Evolutionary conservation across 2,797 vertebrate genomes (phyloP).

Genomic region (Cynodonichthys magdalenae): DNA sequence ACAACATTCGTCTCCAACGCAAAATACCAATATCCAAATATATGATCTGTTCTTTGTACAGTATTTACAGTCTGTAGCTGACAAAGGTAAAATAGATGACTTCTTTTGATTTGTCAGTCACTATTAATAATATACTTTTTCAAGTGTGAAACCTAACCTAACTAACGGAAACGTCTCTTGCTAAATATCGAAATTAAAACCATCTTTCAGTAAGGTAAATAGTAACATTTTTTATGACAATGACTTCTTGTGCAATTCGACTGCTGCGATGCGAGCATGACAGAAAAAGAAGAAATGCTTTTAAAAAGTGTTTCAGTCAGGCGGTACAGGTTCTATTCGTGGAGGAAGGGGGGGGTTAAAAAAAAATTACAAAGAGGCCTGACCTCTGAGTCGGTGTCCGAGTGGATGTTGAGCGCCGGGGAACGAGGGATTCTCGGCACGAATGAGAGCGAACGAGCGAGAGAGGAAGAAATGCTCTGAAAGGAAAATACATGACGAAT

Average conservation of each 20-base stretch:
- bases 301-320: slow-evolving; percentile 52
- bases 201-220: slow-evolving; percentile 50
- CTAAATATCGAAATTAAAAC: slow-evolving; percentile 63
- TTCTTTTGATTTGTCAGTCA: slow-evolving; percentile 67
- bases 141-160: slow-evolving; percentile 58
- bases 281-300: slow-evolving; percentile 32
- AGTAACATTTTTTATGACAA: slow-evolving; percentile 56
- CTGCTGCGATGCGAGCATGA: slow-evolving; percentile 49
- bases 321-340: slow-evolving; percentile 59
- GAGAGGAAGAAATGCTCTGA: slow-evolving; percentile 58
- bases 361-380: slow-evolving; percentile 32
- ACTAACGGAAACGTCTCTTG: slow-evolving; percentile 56
- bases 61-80: slow-evolving; percentile 81
- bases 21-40: slow-evolving; percentile 85
- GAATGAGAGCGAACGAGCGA: slow-evolving; percentile 27
- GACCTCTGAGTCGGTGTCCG: slow-evolving; percentile 58
- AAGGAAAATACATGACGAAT: slow-evolving; percentile 76
- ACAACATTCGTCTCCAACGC: slow-evolving; percentile 81
- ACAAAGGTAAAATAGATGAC: slow-evolving; percentile 80
- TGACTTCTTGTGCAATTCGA: slow-evolving; percentile 66
- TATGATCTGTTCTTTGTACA: slow-evolving; percentile 85
- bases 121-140: slow-evolving; percentile 60
- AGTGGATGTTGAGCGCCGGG: slow-evolving; percentile 51
- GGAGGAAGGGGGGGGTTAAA: slow-evolving; percentile 40
- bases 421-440: slow-evolving; percentile 63